Conservation (phyloP, 1,140 invertebrate species). For the Nasonia vitripennis region DNA sequence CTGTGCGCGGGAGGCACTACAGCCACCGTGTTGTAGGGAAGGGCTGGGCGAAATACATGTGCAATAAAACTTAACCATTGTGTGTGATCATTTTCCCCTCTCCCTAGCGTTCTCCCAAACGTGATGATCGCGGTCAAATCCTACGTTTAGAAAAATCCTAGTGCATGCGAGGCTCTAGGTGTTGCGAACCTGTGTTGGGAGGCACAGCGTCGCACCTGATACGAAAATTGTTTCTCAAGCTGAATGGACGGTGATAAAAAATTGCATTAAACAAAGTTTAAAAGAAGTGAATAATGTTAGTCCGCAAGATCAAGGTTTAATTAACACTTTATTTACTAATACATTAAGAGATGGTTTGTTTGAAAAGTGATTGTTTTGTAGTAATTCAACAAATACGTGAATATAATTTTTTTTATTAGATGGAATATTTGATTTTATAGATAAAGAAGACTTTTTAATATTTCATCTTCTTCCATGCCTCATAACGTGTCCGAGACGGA, state of each 20-base stretch:
- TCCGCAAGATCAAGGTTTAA: neutral
- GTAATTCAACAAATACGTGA: neutral
- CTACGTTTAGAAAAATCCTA: no score
- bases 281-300: neutral
- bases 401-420: neutral
- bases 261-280: neutral
- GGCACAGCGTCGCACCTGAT: neutral
- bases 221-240: neutral
- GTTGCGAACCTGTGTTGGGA: no score
- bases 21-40: no score
- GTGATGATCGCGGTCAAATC: no score
- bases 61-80: no score
- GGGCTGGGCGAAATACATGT: no score
- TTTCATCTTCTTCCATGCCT: neutral
- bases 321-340: neutral
- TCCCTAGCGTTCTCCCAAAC: no score
- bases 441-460: slow-evolving; percentile 11
- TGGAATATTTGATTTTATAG: neutral
- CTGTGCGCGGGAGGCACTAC: no score
- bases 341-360: no score
- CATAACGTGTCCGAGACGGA: neutral
- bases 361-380: no score
- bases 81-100: no score
- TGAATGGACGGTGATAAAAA: neutral
- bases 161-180: no score